These are phyloP conservation scores for Cryptus armator DNA, from an alignment of 2,888 invertebrate species.

Conservation along the genomic window DNA sequence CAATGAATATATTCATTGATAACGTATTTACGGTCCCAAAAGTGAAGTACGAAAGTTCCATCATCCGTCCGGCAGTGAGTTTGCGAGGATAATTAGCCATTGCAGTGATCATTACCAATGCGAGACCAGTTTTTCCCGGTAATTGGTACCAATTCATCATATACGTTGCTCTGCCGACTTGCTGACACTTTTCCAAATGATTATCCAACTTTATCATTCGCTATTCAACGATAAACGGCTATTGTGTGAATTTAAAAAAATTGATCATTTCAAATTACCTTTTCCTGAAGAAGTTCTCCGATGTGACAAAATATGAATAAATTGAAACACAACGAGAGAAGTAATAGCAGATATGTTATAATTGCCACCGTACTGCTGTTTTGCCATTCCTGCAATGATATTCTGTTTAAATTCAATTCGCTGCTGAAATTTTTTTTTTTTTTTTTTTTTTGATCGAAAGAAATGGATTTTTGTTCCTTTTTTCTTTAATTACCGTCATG, in stretches of 20 bases:
- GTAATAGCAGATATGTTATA: conserved; percentile 55
- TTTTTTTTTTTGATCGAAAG: too few relatives aligned
- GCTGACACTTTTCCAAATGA: conserved; percentile 70
- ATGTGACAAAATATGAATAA: conserved; percentile 66
- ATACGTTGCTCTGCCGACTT: conserved; percentile 73
- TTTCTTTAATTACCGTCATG: neutral
- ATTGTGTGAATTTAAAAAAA: neutral
- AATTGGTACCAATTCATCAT: conserved; percentile 76
- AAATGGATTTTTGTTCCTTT: too few relatives aligned
- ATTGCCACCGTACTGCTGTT: conserved; percentile 55
- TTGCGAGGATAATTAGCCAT: conserved; percentile 71
- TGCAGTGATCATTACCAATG: conserved; percentile 73
- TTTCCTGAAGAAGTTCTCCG: conserved; percentile 61
- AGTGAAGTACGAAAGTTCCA: conserved; percentile 69
- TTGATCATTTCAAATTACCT: conserved; percentile 47
- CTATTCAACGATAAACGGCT: neutral
- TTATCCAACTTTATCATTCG: neutral
- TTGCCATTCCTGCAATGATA: conserved; percentile 57
- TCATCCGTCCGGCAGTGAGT: conserved; percentile 76
- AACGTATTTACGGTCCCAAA: too few relatives aligned
- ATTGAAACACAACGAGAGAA: conserved; percentile 63
- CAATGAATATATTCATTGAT: too few relatives aligned
- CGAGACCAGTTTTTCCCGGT: conserved; percentile 65
- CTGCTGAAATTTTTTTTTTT: too few relatives aligned
- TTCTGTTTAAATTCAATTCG: neutral